phyloP scores from a whole-genome alignment of 2,113 vertebrate species.

The Synodontis membranacea region DNA sequence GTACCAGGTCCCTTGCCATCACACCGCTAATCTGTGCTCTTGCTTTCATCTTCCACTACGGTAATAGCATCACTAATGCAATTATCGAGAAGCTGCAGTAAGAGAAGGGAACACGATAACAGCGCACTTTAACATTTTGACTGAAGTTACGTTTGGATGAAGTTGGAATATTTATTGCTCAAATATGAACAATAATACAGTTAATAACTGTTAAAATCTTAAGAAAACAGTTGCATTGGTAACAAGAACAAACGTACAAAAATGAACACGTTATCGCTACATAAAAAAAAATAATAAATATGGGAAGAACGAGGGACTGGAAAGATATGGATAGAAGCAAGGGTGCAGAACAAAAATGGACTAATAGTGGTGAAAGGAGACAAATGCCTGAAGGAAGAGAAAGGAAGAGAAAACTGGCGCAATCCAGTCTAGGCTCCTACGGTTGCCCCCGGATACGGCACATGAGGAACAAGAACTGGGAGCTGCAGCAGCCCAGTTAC shows the following conservation, averaged over 20 bases:
- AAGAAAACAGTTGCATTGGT: background rate
- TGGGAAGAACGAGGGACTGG: slow-evolving; percentile 24
- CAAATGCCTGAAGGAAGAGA: slow-evolving; percentile 51
- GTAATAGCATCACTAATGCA: background rate
- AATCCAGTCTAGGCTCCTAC: slow-evolving; percentile 74
- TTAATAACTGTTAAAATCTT: background rate
- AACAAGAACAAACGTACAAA: no score
- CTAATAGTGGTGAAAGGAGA: slow-evolving; percentile 43
- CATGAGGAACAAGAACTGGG: slow-evolving; percentile 73
- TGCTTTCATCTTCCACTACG: background rate
- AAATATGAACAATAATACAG: background rate
- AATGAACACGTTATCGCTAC: background rate
- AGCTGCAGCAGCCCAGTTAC: slow-evolving; percentile 79
- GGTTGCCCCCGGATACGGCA: slow-evolving; percentile 84
- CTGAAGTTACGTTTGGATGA: background rate
- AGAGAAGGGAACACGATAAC: background rate
- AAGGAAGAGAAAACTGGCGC: slow-evolving; percentile 68
- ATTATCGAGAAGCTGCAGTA: background rate
- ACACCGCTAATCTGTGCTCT: background rate
- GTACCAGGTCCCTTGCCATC: background rate
- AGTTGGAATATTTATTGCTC: background rate
- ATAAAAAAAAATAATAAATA: background rate
- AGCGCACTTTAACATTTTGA: background rate
- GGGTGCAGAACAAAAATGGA: slow-evolving; percentile 27
- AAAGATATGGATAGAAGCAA: slow-evolving; percentile 7